Evolutionary conservation across 2,797 vertebrate species (phyloP), one percentile per base, ranked within the genome.

Genomic region (Rachycentron canadum): DNA sequence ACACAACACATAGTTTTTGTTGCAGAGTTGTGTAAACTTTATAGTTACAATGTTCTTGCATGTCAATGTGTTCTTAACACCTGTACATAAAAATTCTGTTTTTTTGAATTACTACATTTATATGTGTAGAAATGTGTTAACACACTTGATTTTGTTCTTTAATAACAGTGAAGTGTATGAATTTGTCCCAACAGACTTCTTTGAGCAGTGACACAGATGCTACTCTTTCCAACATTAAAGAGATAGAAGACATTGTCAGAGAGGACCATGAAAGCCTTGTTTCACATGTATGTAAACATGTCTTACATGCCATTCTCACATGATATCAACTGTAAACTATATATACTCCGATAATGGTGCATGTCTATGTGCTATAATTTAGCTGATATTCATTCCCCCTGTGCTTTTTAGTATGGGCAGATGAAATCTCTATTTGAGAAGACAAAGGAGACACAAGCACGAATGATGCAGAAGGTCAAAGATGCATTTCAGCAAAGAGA

Each of bases 401-500:
- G 17, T 85, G 16, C 49, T 76, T 36, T 70, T 2, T 79, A 97
- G 96, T 87, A 73, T 78, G 74, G 74, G 47, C 89, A 88, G 73
- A 86, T 89, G 86, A 93, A 84, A 73, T 79, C 82, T 58, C 58
- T 97, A 55, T 85, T 93, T 45, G 89, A 85, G 1, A 95, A 85
- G 73, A 93, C 94, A 36, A 90, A 76, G 81, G 85, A 88, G 4
- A 65, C 83, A 0, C 91, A 96, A 57, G 79, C 71, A 7, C 89
- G 60, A 23, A 83, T 95, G 87, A 88, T 84, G 9, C 77, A 93
- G 84, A 97, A 95, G 75, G 91, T 95, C 43, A 90, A 84, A 88
- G 91, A 87, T 52, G 92, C 92, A 87, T 79, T 95, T 72, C 90
- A 87, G 56, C 91, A 97, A 78, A 93, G 55, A 69, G 92, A 95